A percentile compares a stretch with the other conserved stretches of the same genome.
These are phyloP conservation scores for Tapirus terrestris DNA, from an alignment of 2,113 vertebrate genomes.

Conservation along the genomic window DNA sequence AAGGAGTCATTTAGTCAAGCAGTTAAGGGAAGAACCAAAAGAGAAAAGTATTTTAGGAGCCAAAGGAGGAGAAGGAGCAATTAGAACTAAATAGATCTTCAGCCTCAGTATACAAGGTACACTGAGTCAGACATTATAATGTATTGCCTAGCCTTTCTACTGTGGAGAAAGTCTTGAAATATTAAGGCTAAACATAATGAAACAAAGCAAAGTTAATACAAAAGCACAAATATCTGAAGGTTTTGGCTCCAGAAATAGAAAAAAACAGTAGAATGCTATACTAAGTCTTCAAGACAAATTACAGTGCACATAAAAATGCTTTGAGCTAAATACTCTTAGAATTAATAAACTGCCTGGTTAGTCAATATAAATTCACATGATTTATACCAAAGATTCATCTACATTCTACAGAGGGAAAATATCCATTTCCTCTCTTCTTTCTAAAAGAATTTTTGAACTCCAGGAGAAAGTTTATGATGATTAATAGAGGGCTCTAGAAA, in stretches of 20 bases:
- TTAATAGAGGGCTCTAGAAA: slow-evolving; percentile 51
- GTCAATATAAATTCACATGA: slow-evolving; percentile 56
- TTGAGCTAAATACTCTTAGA: slow-evolving; percentile 48
- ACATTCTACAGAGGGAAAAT: not conserved
- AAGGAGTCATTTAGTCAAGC: not conserved
- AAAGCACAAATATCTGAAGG: not conserved
- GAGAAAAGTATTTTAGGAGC: not conserved
- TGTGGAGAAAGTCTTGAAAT: not conserved
- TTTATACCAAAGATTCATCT: slow-evolving; percentile 60
- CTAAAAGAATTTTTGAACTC: slow-evolving; percentile 46
- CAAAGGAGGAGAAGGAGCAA: not conserved
- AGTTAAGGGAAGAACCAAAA: not conserved
- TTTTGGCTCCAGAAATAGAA: not conserved
- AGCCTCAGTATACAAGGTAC: not conserved
- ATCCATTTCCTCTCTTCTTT: slow-evolving; percentile 37
- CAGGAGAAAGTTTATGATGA: slow-evolving; percentile 48
- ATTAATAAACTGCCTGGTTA: slow-evolving; percentile 65
- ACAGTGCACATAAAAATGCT: slow-evolving; percentile 34
- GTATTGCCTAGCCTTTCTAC: not conserved
- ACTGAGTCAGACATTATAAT: not conserved
- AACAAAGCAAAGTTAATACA: not conserved
- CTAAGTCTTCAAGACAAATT: slow-evolving; percentile 61
- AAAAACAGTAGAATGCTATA: not conserved
- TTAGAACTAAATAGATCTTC: not conserved
- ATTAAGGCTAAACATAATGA: slow-evolving; percentile 22